phyloP scores from a whole-genome alignment of 2,113 vertebrate genomes.

The Smithornis capensis region DNA sequence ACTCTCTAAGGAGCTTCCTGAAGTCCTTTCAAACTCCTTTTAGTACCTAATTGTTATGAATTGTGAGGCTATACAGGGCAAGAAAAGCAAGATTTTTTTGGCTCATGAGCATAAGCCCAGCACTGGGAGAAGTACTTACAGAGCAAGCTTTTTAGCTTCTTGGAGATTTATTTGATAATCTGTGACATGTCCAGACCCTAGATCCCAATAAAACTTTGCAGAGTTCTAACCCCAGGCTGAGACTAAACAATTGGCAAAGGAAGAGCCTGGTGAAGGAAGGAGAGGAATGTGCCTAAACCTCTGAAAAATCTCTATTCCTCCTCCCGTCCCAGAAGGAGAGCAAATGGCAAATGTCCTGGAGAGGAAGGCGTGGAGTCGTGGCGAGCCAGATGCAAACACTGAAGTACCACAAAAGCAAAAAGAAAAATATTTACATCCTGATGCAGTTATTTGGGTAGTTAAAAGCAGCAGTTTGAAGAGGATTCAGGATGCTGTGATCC shows the following conservation, averaged over 20 bases:
- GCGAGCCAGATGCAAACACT: slow-evolving; percentile 61
- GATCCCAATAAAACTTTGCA: slow-evolving; percentile 24
- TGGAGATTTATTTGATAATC: slow-evolving; percentile 47
- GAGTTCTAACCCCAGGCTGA: slow-evolving; percentile 14
- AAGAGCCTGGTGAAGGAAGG: slow-evolving; percentile 37
- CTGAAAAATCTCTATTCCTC: slow-evolving; percentile 60
- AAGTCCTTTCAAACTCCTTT: background rate
- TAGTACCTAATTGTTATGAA: background rate
- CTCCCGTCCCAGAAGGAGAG: slow-evolving; percentile 35
- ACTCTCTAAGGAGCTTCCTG: background rate
- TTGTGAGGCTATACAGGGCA: background rate
- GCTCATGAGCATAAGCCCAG: background rate
- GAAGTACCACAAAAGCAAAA: slow-evolving; percentile 54
- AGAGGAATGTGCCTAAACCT: slow-evolving; percentile 55
- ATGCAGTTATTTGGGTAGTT: slow-evolving; percentile 42
- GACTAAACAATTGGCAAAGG: slow-evolving; percentile 49
- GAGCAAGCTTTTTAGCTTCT: slow-evolving; percentile 21
- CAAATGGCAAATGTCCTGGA: slow-evolving; percentile 56
- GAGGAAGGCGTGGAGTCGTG: slow-evolving; percentile 33
- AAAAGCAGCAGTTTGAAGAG: slow-evolving; percentile 34
- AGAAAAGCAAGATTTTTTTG: slow-evolving; percentile 16
- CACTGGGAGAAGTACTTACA: background rate
- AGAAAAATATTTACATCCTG: slow-evolving; percentile 66
- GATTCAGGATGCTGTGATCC: slow-evolving; percentile 34
- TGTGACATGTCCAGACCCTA: slow-evolving; percentile 34